Conservation (phyloP, 1,140 invertebrate species). For the Zaprionus tsacasi region DNA sequence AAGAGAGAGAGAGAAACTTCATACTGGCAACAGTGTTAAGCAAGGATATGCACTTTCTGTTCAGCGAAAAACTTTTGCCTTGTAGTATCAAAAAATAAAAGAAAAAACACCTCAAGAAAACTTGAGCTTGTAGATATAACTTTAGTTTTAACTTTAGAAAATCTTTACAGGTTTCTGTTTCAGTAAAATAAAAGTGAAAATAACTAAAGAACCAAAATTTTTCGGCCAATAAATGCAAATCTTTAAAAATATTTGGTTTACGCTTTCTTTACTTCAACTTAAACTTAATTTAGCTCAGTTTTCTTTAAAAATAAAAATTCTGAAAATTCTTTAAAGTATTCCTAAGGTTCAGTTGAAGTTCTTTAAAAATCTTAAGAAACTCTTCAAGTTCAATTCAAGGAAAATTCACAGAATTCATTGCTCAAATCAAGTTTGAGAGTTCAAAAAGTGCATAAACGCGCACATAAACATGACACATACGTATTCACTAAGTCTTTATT, state of each 20-base stretch:
- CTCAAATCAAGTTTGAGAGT: not conserved
- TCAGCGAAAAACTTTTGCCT: not conserved
- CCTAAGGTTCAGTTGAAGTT: not conserved
- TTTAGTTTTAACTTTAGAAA: not conserved
- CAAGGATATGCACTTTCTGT: not conserved
- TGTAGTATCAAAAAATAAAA: not conserved
- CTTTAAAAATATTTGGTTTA: not conserved
- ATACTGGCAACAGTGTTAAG: not conserved
- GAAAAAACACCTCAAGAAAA: not conserved
- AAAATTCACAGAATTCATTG: not conserved
- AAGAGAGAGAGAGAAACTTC: not conserved
- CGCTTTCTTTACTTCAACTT: not conserved
- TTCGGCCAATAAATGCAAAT: not conserved
- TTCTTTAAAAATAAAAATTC: not conserved
- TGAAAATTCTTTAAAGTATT: not conserved
- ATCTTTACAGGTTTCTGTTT: not conserved
- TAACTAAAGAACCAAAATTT: too few relatives aligned
- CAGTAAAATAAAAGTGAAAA: too few relatives aligned
- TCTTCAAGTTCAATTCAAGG: not conserved
- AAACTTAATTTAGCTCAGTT: not conserved
- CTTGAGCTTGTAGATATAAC: not conserved
- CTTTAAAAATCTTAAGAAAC: not conserved
- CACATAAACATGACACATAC: slow-evolving; percentile 7
- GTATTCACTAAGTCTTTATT: not conserved
- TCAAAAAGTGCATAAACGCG: slow-evolving; percentile 39